A percentile compares a stretch with the other conserved stretches of the same genome.
phyloP scores from a whole-genome alignment of 2,113 vertebrate species.

The Platichthys stellatus region DNA sequence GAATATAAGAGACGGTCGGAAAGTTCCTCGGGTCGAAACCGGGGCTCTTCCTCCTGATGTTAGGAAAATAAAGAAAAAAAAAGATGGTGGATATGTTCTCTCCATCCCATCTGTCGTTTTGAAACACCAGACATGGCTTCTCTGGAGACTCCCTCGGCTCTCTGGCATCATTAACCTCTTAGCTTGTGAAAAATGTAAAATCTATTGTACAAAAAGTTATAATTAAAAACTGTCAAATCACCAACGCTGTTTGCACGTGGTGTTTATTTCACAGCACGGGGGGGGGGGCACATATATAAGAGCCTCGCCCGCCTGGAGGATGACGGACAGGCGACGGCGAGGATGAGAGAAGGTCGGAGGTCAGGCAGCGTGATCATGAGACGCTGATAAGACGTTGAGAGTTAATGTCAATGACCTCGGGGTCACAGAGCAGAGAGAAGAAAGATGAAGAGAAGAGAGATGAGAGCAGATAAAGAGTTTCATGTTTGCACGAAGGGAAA shows the following conservation, averaged over 20 bases:
- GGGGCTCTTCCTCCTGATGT: background rate
- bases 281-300: too few species aligned
- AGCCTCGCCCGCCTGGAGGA: too few species aligned
- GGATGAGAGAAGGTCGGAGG: too few species aligned
- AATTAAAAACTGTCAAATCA: conserved; percentile 80
- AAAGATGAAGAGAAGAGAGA: too few species aligned
- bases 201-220: conserved; percentile 81
- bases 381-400: too few species aligned
- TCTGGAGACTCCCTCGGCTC: conserved; percentile 57
- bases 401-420: too few species aligned
- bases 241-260: conserved; percentile 18
- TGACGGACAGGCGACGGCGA: too few species aligned
- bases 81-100: conserved; percentile 34
- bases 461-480: too few species aligned
- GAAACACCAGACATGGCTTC: conserved; percentile 54
- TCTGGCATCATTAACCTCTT: conserved; percentile 74
- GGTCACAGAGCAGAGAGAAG: too few species aligned
- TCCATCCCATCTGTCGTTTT: conserved; percentile 58
- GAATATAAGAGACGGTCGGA: background rate
- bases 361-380: too few species aligned
- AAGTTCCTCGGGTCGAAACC: background rate
- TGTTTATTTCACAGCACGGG: background rate
- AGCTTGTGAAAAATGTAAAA: conserved; percentile 85
- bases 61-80: conserved; percentile 11
- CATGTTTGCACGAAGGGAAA: too few species aligned